A percentile compares a stretch with the other conserved stretches of the same genome.
Evolutionary conservation across 2,113 vertebrate genomes (phyloP).

Genomic region (Cyphomyrus discorhynchus): DNA sequence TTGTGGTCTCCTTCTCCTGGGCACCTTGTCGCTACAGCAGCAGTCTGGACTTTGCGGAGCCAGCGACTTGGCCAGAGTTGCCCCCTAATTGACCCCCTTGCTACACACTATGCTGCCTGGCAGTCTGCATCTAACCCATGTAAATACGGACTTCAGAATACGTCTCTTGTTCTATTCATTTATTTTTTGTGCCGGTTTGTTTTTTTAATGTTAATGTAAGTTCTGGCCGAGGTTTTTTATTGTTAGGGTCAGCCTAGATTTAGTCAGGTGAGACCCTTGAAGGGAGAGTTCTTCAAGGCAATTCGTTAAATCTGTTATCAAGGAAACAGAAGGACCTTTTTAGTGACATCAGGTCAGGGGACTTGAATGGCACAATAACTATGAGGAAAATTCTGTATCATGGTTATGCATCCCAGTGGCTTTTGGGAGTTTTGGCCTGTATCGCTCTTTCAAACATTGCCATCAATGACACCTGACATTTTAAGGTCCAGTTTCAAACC

Average conservation of each 20-base stretch:
- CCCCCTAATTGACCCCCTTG: neutral
- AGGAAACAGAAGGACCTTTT: neutral
- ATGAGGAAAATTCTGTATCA: neutral
- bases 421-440: neutral
- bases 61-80: neutral
- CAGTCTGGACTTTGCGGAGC: neutral
- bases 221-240: neutral
- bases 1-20: neutral
- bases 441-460: neutral
- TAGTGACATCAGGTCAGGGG: neutral
- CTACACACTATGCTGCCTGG: neutral
- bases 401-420: neutral
- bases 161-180: neutral
- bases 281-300: neutral
- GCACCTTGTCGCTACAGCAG: neutral
- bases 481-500: neutral
- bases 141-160: neutral
- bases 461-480: neutral
- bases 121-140: neutral
- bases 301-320: neutral
- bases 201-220: neutral
- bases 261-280: neutral
- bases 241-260: neutral
- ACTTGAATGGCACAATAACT: neutral
- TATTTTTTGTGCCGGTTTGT: neutral